These are phyloP conservation scores for Hippocampus mohnikei DNA, from an alignment of 2,113 vertebrate genomes.

Conservation along the genomic window DNA sequence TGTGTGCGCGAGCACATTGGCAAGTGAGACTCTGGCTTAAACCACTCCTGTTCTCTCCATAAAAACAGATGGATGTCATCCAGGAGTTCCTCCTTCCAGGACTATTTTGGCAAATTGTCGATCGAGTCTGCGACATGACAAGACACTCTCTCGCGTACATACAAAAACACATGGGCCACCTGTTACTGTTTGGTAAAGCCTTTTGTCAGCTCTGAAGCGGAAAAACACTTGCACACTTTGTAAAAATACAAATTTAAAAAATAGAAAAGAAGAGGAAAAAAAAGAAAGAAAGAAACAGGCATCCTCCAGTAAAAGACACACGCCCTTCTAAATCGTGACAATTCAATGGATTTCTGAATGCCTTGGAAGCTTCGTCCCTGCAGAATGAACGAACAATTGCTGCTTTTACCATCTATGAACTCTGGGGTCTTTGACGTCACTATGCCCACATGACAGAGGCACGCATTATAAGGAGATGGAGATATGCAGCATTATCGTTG, in stretches of 20 bases:
- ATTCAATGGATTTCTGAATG: slow-evolving; percentile 19
- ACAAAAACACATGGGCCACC: slow-evolving; percentile 27
- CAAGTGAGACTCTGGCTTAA: slow-evolving; percentile 20
- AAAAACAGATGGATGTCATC: slow-evolving; percentile 53
- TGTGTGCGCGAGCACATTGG: background rate
- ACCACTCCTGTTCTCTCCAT: slow-evolving; percentile 39
- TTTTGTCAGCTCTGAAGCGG: slow-evolving; percentile 47
- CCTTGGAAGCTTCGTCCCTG: slow-evolving; percentile 23
- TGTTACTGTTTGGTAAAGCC: slow-evolving; percentile 35
- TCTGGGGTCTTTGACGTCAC: slow-evolving; percentile 24
- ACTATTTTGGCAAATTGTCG: slow-evolving; percentile 39
- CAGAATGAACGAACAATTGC: slow-evolving; percentile 24
- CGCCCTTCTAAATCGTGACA: slow-evolving; percentile 16
- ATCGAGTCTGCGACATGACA: slow-evolving; percentile 19
- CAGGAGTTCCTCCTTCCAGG: slow-evolving; percentile 62
- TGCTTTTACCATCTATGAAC: slow-evolving; percentile 7
- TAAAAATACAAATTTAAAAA: slow-evolving; percentile 8
- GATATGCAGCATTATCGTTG: slow-evolving; percentile 29
- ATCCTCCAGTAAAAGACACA: slow-evolving; percentile 13
- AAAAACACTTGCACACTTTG: background rate
- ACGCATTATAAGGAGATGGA: slow-evolving; percentile 19
- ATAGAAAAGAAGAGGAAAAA: too few relatives aligned
- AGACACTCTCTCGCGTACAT: slow-evolving; percentile 30
- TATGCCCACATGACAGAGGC: slow-evolving; percentile 9
- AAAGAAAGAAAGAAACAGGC: slow-evolving; percentile 13